These are phyloP conservation scores for Vidua macroura DNA, from an alignment of 2,113 vertebrate species.

Conservation along the genomic window DNA sequence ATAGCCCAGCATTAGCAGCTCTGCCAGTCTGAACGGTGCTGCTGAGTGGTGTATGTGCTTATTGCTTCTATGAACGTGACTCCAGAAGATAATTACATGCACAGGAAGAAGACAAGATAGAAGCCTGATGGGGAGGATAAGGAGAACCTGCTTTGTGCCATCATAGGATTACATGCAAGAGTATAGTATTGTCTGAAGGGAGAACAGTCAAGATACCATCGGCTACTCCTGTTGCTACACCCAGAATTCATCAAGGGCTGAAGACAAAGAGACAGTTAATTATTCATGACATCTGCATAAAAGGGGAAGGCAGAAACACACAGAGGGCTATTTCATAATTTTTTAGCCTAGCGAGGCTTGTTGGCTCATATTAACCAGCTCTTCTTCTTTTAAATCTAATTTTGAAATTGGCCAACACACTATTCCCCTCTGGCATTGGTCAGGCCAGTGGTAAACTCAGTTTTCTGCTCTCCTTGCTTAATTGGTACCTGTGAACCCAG, in stretches of 20 bases:
- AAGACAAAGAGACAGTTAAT: conserved; percentile 26
- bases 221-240: conserved; percentile 4
- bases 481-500: neutral
- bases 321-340: conserved; percentile 4
- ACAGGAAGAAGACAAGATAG: neutral
- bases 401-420: conserved; percentile 2
- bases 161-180: neutral
- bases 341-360: neutral
- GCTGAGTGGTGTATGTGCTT: neutral
- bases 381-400: conserved; percentile 8
- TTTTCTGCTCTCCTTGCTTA: conserved; percentile 22
- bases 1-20: neutral
- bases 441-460: neutral
- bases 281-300: conserved; percentile 8
- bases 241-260: conserved; percentile 1
- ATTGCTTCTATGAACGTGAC: neutral
- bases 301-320: neutral
- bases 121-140: neutral
- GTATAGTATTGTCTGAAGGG: neutral
- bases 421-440: neutral
- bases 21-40: neutral
- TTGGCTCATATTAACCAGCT: neutral
- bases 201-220: neutral
- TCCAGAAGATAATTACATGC: neutral
- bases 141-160: neutral